A percentile compares a stretch with the other conserved stretches of the same genome.
Evolutionary conservation across 2,113 vertebrate species (phyloP).

Genomic region (Speoplatyrhinus poulsoni): DNA sequence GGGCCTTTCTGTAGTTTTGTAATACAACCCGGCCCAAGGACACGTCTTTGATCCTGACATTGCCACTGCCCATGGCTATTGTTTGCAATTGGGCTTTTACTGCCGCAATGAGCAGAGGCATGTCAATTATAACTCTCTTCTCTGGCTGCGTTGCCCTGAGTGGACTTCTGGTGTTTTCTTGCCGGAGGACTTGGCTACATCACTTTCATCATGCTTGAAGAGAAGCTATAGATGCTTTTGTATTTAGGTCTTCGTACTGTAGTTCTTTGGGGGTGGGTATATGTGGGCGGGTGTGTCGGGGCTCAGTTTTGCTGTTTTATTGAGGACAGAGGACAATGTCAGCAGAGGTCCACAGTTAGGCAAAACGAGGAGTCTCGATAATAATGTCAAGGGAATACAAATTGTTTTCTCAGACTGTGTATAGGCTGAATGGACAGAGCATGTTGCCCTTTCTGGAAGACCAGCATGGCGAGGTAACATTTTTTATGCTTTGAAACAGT

Average conservation of each 20-base stretch:
- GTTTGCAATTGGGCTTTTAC: conserved; percentile 44
- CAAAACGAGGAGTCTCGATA: too few species aligned
- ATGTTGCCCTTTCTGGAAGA: neutral
- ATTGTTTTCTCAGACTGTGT: too few species aligned
- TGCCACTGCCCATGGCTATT: conserved; percentile 35
- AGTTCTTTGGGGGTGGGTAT: neutral
- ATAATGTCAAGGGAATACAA: too few species aligned
- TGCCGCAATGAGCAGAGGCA: conserved; percentile 22
- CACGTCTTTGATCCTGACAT: conserved; percentile 50
- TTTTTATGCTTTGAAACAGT: too few species aligned
- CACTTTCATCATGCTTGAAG: neutral
- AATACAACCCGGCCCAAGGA: conserved; percentile 45
- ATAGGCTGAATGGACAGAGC: too few species aligned
- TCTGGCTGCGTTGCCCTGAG: conserved; percentile 8
- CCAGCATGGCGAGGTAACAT: too few species aligned
- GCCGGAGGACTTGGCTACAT: neutral
- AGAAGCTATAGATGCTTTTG: neutral
- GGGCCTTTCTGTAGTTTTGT: conserved; percentile 17
- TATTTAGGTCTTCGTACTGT: neutral
- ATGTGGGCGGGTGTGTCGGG: neutral
- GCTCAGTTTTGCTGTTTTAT: conserved; percentile 15
- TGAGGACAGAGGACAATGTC: neutral
- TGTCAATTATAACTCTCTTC: conserved; percentile 38
- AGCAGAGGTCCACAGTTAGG: neutral
- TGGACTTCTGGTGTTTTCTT: conserved; percentile 10